A percentile compares a stretch with the other conserved stretches of the same genome.
Conservation (phyloP, 2,797 vertebrate species). For the Phoeniculus purpureus region DNA sequence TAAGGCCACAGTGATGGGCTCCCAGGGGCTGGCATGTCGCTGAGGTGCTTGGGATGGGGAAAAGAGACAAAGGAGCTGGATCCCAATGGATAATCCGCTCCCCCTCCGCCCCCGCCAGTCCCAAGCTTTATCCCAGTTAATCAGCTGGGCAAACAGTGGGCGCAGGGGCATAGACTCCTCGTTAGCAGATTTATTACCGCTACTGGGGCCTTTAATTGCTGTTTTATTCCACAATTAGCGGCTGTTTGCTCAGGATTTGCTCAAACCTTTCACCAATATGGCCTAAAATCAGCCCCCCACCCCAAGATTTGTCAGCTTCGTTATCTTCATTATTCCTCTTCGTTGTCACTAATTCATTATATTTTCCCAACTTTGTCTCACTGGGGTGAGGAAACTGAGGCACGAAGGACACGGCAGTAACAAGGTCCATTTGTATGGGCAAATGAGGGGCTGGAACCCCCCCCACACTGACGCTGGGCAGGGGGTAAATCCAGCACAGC, state of each 20-base stretch:
- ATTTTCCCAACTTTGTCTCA: background rate
- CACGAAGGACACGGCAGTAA: background rate
- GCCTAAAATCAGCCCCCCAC: background rate
- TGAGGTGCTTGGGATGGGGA: background rate
- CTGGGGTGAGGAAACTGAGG: constrained; percentile 7
- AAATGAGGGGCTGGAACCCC: background rate
- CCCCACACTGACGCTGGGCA: background rate
- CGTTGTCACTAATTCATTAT: background rate
- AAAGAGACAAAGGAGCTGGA: constrained; percentile 28
- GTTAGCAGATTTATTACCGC: constrained; percentile 82
- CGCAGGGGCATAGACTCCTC: constrained; percentile 70
- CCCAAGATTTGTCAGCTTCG: background rate
- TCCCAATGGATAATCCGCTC: constrained; percentile 29
- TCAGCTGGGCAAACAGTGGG: constrained; percentile 76
- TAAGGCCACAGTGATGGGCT: background rate
- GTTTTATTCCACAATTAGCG: constrained; percentile 91
- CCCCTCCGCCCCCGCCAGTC: background rate
- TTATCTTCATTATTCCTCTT: background rate
- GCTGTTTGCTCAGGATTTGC: constrained; percentile 83
- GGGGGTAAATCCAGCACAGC: background rate
- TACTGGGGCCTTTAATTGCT: constrained; percentile 86
- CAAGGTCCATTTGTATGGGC: constrained; percentile 12
- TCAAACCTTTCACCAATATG: background rate
- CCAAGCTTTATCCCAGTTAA: constrained; percentile 65
- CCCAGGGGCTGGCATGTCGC: background rate